Base-by-base conservation (phyloP, 2,797 vertebrate species). In the Propithecus perrieri region DNA sequence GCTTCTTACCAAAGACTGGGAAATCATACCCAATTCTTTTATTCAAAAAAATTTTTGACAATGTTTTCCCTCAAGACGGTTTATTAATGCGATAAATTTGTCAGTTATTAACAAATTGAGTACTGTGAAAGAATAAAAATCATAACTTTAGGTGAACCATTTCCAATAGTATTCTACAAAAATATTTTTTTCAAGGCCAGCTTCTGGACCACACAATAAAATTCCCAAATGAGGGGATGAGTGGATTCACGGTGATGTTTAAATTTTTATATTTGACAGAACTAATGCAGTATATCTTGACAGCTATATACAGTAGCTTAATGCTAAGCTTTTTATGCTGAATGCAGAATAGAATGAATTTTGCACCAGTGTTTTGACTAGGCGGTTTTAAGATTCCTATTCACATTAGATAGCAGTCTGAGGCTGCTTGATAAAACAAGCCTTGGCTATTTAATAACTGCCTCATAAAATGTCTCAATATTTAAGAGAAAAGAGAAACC, bases 361-460 rank as follows among this genome's bases (percentile, higher is more conserved):
- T 87, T 94, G 85, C 96, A 95, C 80, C 95, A 97, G 94, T 97
- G 97, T 98, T 98, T 97, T 97, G 91, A 98, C 85, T 97, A 91
- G 96, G 85, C 92, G 48, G 92, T 93, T 94, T 98, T 98, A 97
- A 98, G 97, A 97, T 97, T 97, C 96, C 97, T 89, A 96, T 96
- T 98, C 96, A 97, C 59, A 55, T 96, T 95, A 89, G 50, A 89
- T 67, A 72, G 93, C 86, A 97, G 97, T 96, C 96, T 98, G 96
- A 97, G 85, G 89, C 97, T 98, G 96, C 74, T 95, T 91, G 97
- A 96, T 98, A 97, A 98, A 98, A 95, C 86, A 98, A 97, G 94
- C 22, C n/a, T n/a, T 92, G 95, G 95, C 84, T 97, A 97, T 89
- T 98, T 96, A 48, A 71, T 96, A 96, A 96, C 61, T 84, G 95